Evolutionary conservation across 2,888 invertebrate genomes (phyloP).

Genomic region (Lampropteryx suffumata): DNA sequence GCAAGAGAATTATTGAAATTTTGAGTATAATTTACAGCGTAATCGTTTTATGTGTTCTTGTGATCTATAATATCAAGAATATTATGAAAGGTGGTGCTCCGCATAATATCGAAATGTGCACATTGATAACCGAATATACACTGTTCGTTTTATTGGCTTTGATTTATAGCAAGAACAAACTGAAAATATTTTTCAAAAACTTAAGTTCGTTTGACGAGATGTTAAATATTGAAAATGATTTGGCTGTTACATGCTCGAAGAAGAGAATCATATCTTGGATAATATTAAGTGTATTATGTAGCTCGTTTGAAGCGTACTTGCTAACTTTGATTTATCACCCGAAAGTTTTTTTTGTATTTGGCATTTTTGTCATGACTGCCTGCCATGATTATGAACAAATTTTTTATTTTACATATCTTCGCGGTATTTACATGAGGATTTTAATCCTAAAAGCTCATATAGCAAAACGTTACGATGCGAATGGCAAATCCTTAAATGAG

Average conservation of each 20-base stretch:
- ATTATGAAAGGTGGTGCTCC: constrained; percentile 29
- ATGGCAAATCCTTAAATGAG: constrained; percentile 26
- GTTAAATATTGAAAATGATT: constrained; percentile 50
- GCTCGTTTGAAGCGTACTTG: constrained; percentile 38
- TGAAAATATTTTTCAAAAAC: constrained; percentile 46
- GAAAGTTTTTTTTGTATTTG: not conserved
- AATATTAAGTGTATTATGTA: constrained; percentile 33
- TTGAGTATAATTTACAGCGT: constrained; percentile 23
- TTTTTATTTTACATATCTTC: constrained; percentile 49
- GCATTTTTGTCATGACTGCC: constrained; percentile 35
- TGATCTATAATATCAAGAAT: constrained; percentile 1
- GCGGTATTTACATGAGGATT: constrained; percentile 50
- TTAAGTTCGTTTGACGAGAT: constrained; percentile 51
- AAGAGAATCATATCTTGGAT: constrained; percentile 37
- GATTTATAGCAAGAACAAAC: constrained; percentile 41
- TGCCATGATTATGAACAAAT: constrained; percentile 58
- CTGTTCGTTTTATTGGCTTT: constrained; percentile 44
- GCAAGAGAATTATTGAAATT: constrained; percentile 32
- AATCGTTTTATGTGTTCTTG: not conserved
- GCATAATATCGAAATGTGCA: constrained; percentile 43
- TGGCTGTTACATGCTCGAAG: constrained; percentile 36
- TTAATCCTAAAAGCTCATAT: constrained; percentile 56
- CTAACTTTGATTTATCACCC: not conserved
- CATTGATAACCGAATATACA: constrained; percentile 45
- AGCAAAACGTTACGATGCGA: constrained; percentile 40